These are phyloP conservation scores for Drosophila pachea DNA, from an alignment of 1,140 invertebrate genomes.

Conservation along the genomic window DNA sequence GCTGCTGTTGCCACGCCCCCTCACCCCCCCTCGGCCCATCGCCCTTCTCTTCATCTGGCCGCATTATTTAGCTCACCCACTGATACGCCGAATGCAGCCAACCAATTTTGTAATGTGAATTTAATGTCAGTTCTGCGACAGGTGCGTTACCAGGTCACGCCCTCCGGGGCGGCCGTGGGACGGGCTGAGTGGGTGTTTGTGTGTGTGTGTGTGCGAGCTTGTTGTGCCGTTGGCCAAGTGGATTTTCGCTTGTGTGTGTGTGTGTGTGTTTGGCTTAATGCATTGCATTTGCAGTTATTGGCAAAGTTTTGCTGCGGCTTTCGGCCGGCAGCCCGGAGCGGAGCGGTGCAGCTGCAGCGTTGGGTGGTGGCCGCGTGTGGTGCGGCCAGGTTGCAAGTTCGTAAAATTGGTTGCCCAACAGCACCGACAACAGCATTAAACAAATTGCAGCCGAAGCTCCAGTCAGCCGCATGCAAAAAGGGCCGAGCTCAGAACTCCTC, in stretches of 20 bases:
- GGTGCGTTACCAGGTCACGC: conserved; percentile 56
- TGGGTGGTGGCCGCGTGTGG: too few species aligned
- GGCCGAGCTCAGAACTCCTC: neutral
- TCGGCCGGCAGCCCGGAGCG: conserved; percentile 5
- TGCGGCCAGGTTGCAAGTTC: neutral
- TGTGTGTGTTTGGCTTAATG: conserved; percentile 51
- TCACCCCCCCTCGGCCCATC: neutral
- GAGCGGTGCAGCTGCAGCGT: neutral
- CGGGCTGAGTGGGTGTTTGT: neutral
- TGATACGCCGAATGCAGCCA: conserved; percentile 71
- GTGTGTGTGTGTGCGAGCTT: conserved; percentile 10
- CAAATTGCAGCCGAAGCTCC: conserved; percentile 26
- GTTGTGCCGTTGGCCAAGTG: conserved; percentile 35
- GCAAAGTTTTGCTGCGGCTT: conserved; percentile 60
- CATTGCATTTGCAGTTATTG: conserved; percentile 75
- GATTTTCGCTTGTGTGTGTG: conserved; percentile 25
- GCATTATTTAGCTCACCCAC: conserved; percentile 58
- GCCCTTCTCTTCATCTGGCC: neutral
- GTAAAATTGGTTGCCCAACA: conserved; percentile 8
- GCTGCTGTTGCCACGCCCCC: conserved; percentile 5
- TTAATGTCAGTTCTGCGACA: conserved; percentile 76
- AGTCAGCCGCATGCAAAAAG: conserved; percentile 5
- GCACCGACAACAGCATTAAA: conserved; percentile 30
- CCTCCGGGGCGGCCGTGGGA: neutral
- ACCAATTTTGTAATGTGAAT: conserved; percentile 76